phyloP scores from a whole-genome alignment of 1,140 invertebrate genomes.

The Caerostris extrusa region DNA sequence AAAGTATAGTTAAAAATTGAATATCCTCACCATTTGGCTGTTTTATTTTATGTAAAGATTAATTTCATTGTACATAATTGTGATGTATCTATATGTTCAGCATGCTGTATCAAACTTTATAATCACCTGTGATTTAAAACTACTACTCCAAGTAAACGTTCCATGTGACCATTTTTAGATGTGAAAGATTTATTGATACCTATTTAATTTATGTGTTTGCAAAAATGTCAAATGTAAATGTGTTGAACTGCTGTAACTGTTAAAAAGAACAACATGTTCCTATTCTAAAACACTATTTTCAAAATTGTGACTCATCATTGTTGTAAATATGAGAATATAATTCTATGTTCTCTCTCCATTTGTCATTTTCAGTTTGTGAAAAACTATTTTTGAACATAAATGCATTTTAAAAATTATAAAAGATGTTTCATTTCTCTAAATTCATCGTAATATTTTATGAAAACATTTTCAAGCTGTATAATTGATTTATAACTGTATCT shows the following conservation, averaged over 20 bases:
- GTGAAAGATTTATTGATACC: neutral
- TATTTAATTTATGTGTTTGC: neutral
- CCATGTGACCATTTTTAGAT: neutral
- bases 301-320: constrained; percentile 25
- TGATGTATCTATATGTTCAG: neutral
- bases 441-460: neutral
- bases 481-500: neutral
- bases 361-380: constrained; percentile 2
- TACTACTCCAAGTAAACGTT: neutral
- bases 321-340: constrained; percentile 20
- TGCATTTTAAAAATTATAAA: neutral
- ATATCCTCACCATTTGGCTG: neutral
- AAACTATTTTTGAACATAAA: neutral
- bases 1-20: too few species aligned
- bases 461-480: neutral
- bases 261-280: neutral
- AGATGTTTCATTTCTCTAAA: neutral
- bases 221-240: neutral
- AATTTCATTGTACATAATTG: neutral
- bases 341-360: neutral
- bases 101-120: neutral
- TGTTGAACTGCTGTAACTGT: neutral
- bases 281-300: neutral
- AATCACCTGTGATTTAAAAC: neutral
- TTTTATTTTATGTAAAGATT: neutral